Evolutionary conservation across 92 coral and sea anemone species (phyloP).

Genomic region (Epizoanthus rinbou): DNA sequence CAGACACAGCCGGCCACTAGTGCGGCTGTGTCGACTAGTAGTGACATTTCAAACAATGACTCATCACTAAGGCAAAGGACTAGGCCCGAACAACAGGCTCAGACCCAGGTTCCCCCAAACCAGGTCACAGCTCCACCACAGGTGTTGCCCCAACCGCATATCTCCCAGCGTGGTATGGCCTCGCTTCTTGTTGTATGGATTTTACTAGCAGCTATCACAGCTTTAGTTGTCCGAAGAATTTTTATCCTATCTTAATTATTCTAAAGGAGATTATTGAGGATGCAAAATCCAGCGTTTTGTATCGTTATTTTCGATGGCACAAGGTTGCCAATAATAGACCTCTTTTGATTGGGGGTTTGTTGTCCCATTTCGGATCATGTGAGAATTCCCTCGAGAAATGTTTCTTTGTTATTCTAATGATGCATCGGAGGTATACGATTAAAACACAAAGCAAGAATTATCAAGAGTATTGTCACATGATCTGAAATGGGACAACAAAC

Average conservation of each 20-base stretch:
- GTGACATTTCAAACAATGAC: not conserved
- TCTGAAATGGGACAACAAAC: too few species aligned
- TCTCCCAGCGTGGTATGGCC: conserved; percentile 73
- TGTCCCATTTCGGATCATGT: too few species aligned
- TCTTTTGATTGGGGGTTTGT: too few species aligned
- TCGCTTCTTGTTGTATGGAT: conserved; percentile 78
- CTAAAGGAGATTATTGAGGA: too few species aligned
- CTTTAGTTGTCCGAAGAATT: conserved; percentile 72
- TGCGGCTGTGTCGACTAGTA: conserved; percentile 9
- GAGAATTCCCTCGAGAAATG: too few species aligned
- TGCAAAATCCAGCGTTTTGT: too few species aligned
- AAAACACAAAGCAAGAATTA: too few species aligned
- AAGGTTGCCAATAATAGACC: too few species aligned
- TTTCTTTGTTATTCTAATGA: too few species aligned
- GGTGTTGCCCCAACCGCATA: conserved; percentile 45
- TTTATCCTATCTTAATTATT: conserved; percentile 45
- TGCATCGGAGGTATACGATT: too few species aligned
- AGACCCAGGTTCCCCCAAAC: not conserved
- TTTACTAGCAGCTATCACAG: conserved; percentile 67
- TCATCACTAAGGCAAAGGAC: conserved; percentile 14
- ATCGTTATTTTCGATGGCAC: too few species aligned
- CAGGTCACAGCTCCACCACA: conserved; percentile 16
- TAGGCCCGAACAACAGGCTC: conserved; percentile 2
- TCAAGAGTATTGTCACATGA: too few species aligned
- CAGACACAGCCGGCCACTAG: not conserved